Base-by-base conservation (phyloP, 2,888 invertebrate genomes). In the Odontocolon sp. region DNA sequence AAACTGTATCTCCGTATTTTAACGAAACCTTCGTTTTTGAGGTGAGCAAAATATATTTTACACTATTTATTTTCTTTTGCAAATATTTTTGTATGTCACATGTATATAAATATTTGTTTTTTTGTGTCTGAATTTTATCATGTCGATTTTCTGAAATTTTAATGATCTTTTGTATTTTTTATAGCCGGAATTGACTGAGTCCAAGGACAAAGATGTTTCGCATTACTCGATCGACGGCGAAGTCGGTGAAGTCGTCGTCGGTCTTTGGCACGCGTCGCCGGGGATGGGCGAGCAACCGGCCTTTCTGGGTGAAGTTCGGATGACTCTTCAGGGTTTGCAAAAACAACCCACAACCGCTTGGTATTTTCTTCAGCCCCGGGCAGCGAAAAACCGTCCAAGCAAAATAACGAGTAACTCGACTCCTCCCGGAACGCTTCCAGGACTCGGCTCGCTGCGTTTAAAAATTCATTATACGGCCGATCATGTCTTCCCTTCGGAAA, bases 401-500 rank as follows among this genome's bases (percentile, higher is more conserved):
- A 89, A 89, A 87, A 88, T 91, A 71, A 94, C 95, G 38, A 94
- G 94, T 61, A 87, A 84, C 85, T 94, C 95, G 23, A 95, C 95
- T 33, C 95, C 95, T 26, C 94, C 95, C 0, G 95, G 95, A 80
- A 94, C 95, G 70, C 91, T 95, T 78, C 92, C 95, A 56, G 94
- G 94, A 38, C 93, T 97, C 76, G 97, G 97, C 81, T 96, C 97
- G 14, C 91, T 98, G 81, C 93, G 98, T 74, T 93, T 98, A 67
- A 95, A 96, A 88, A 94, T 98, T 80, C 95, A 96, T 87, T 97
- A 97, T 91, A 96, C 96, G 14, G 95, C 96, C 47, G 97, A 97
- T 92, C 95, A 96, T 91, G 97, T 98, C 61, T 96, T 98, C 91
- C 95, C 96, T 40, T 93, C 95, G 67, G 93, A 94, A 83, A 95